Percentiles rank a stretch among this genome's conserved stretches.
These are phyloP conservation scores for Capitella teleta DNA, from an alignment of 1,140 invertebrate genomes.

Conservation along the genomic window DNA sequence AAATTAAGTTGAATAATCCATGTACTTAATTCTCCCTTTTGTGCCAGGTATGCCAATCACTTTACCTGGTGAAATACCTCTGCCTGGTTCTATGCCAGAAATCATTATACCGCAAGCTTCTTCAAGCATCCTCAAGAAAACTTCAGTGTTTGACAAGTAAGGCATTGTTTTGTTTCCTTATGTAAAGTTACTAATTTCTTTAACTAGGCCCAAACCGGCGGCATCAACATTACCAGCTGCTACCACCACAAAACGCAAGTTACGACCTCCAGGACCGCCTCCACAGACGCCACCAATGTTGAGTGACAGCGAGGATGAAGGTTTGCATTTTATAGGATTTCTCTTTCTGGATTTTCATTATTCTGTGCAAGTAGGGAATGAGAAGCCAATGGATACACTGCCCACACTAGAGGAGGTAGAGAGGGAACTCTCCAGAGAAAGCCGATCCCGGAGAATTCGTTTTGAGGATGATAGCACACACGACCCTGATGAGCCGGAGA, in stretches of 20 bases:
- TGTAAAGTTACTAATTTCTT: too few species aligned
- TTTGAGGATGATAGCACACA: conserved; percentile 54
- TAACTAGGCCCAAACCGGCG: not conserved
- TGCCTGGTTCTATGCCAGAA: conserved; percentile 27
- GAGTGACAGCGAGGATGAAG: conserved; percentile 37
- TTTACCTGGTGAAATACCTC: conserved; percentile 56
- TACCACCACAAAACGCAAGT: conserved; percentile 12
- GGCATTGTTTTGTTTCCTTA: not conserved
- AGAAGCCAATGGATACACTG: too few species aligned
- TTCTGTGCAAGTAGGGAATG: too few species aligned
- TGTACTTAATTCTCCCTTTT: not conserved
- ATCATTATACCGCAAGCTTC: conserved; percentile 23
- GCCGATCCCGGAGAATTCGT: conserved; percentile 51
- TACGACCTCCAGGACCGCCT: conserved; percentile 75
- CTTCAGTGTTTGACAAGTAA: conserved; percentile 35
- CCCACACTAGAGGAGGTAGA: too few species aligned
- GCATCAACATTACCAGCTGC: not conserved
- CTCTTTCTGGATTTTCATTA: too few species aligned
- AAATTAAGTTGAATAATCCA: too few species aligned
- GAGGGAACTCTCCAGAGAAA: too few species aligned
- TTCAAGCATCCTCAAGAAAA: conserved; percentile 63
- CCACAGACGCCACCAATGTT: conserved; percentile 46
- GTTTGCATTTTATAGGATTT: too few species aligned
- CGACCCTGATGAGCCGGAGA: conserved; percentile 32
- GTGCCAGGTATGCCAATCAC: conserved; percentile 59